Conservation (phyloP, 2,888 invertebrate species). For the Archips xylosteana region DNA sequence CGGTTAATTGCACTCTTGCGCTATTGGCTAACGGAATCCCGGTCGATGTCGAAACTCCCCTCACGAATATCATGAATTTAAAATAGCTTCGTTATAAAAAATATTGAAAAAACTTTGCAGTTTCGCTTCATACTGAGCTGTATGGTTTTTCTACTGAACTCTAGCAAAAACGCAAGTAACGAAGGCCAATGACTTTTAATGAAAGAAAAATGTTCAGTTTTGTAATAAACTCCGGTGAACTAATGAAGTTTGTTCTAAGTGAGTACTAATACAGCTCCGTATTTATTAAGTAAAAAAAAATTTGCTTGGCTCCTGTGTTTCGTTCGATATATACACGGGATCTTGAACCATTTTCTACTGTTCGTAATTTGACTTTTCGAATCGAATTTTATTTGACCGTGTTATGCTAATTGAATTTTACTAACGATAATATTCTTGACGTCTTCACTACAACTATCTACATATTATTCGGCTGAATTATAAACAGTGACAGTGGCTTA, state of each 20-base stretch:
- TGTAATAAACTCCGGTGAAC: not conserved
- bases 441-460: no score
- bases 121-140: not conserved
- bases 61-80: conserved; percentile 29
- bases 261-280: not conserved
- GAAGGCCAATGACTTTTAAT: not conserved
- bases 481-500: no score
- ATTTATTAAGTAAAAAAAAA: not conserved
- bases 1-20: conserved; percentile 33
- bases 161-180: not conserved
- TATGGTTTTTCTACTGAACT: not conserved
- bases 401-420: no score
- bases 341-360: no score
- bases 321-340: not conserved
- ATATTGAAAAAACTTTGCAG: conserved; percentile 8
- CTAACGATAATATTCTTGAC: no score
- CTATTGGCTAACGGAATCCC: conserved; percentile 16
- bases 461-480: no score
- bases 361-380: no score
- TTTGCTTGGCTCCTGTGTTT: not conserved
- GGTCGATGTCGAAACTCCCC: conserved; percentile 22
- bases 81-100: conserved; percentile 11
- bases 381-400: no score
- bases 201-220: not conserved
- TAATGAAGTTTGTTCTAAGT: not conserved